Evolutionary conservation across 2,888 invertebrate species (phyloP), one percentile per base, ranked within the genome.

Genomic region (Acronicta alni): DNA sequence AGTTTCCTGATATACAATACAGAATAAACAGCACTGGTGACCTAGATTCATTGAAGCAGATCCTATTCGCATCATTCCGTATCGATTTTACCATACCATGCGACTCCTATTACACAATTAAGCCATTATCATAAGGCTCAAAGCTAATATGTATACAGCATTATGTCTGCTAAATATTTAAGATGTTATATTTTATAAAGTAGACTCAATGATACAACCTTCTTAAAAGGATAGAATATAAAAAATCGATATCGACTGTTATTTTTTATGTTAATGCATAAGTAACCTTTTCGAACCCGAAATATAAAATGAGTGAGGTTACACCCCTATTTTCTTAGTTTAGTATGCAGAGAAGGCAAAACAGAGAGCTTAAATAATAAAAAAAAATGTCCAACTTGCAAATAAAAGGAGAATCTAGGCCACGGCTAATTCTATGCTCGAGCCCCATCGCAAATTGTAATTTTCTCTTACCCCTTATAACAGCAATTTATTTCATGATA

Each of bases 391-490:
- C 48, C 57, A 20, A 63, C 46, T 77, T 71, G 63, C 59, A 66
- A 78, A 68, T 68, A 72, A 68, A 65, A 66, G 52, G 42, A 57
- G 42, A 71, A 80, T 69, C 77, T 80, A 83, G 80, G 75, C 72
- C 83, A 80, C 83, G 75, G 80, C 87, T 89, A 89, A 90, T 91
- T 89, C 85, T 81, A 80, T 83, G 84, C 80, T 81, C 79, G 75
- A 63, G 65, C 81, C 82, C 86, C 85, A 89, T 91, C 86, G 87
- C 91, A 90, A 92, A 93, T 91, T 90, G 89, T 89, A 91, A 91
- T 91, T 90, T 89, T 86, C 86, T 84, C 81, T 79, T 84, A 86
- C 86, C 85, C 30, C 85, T 88, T 85, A 86, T 86, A 91, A 87
- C 84, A 85, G 83, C 85, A 86, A 87, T 87, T 89, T 86, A 87